Conservation (phyloP, 2,113 vertebrate genomes). For the Hyaena hyaena region DNA sequence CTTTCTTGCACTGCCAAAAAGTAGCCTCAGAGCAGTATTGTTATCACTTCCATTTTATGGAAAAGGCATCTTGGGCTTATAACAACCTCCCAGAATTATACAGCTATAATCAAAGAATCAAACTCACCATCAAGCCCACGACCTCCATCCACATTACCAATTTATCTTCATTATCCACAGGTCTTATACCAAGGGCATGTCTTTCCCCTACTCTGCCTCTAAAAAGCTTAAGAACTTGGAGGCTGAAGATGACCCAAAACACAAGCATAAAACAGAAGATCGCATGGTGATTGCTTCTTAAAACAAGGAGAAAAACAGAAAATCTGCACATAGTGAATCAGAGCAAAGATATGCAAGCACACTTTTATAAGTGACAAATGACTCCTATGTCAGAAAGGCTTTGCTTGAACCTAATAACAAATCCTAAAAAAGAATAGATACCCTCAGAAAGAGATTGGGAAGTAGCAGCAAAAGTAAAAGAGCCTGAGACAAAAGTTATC, state of each 20-base stretch:
- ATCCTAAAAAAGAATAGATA: not conserved
- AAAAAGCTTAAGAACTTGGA: slow-evolving; percentile 22
- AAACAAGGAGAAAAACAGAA: not conserved
- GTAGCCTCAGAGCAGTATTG: not conserved
- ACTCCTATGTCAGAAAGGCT: not conserved
- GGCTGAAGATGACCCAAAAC: not conserved
- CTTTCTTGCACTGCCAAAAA: not conserved
- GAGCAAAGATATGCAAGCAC: not conserved
- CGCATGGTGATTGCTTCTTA: not conserved
- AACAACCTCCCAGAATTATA: slow-evolving; percentile 9
- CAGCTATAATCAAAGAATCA: not conserved
- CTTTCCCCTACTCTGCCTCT: not conserved
- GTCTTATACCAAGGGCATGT: not conserved
- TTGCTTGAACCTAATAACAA: slow-evolving; percentile 29
- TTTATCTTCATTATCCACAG: not conserved
- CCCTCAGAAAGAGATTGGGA: not conserved
- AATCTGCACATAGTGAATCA: not conserved
- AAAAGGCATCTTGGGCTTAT: not conserved
- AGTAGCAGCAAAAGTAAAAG: not conserved
- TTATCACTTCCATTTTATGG: not conserved
- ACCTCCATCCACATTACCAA: not conserved
- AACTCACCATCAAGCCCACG: not conserved
- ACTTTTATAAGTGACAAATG: not conserved
- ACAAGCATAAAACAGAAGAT: not conserved
- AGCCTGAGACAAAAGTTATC: not conserved